Base-by-base conservation (phyloP, 1,140 invertebrate genomes). In the Anadara kagoshimensis region DNA sequence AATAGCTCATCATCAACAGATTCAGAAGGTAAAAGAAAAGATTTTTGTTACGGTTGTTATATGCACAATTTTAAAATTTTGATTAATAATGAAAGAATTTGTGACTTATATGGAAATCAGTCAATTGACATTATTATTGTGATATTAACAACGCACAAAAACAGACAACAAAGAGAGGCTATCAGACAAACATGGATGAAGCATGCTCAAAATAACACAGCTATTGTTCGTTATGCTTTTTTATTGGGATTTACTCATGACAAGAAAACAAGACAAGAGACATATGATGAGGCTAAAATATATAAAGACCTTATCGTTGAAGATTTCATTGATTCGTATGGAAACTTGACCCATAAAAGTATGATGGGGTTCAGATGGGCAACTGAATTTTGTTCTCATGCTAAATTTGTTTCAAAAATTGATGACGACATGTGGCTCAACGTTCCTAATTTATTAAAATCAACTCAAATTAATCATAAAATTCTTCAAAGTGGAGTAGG, bases 341-440 rank as follows among this genome's bases (percentile, higher is more conserved):
- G 92, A 69, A 96, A 96, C 87, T 91, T 96, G 88, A 95, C 95
- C 1, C 94, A 95, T 80, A 96, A 96, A 86, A 94, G 95, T 86
- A 92, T 94, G 5, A 94, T 95, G 93, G 93, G 92, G 5, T 91
- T 96, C 36, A 94, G 94, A 84, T 96, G 94, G 93, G 92, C 92
- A 56, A 90, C 91, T 5, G 92, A 93, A 84, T 91, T 93, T 86
- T 92, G 88, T 83, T 78, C 79, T 14, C 47, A 62, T 7, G 73
- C 73, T 3, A 51, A 64, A 22, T 73, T 63, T 62, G 43, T 72
- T 20, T 26, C 78, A 14, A 75, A 76, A 69, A 51, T 65, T 16
- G 76, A 80, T 43, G 76, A 80, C 26, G 78, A 80, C 54, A 53
- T 78, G 5, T 64, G 76, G 20, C 73, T 82, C 3, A 82, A 83